Percentiles rank a stretch among this genome's conserved stretches.
Evolutionary conservation across 2,888 invertebrate genomes (phyloP).

Genomic region (Plusia festucae): DNA sequence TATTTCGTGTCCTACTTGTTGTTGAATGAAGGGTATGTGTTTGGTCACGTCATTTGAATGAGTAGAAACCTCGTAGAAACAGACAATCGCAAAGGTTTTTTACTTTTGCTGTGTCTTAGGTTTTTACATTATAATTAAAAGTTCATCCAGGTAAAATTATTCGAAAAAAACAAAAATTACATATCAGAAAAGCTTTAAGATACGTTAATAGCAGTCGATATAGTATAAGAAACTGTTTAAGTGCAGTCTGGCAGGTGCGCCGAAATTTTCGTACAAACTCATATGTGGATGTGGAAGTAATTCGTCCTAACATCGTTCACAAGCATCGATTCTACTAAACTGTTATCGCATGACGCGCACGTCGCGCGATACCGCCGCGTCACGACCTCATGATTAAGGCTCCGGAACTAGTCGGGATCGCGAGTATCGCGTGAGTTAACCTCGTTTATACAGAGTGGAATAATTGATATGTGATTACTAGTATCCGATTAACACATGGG

Average conservation of each 20-base stretch:
- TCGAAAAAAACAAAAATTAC: too few species aligned
- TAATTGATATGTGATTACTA: not conserved
- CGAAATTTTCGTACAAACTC: too few species aligned
- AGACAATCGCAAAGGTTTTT: too few species aligned
- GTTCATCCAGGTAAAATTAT: too few species aligned
- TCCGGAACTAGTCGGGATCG: not conserved
- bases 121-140: too few species aligned
- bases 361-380: conserved; percentile 1
- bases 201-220: too few species aligned
- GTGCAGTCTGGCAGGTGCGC: too few species aligned
- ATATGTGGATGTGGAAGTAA: too few species aligned
- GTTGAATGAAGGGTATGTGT: not conserved
- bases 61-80: too few species aligned
- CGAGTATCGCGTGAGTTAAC: not conserved
- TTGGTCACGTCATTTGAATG: not conserved
- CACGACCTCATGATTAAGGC: not conserved
- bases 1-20: not conserved
- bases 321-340: not conserved
- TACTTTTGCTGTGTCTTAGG: too few species aligned
- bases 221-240: too few species aligned
- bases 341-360: not conserved
- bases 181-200: too few species aligned
- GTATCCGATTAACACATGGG: not conserved
- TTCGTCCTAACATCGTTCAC: not conserved
- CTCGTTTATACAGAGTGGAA: not conserved